These are phyloP conservation scores for Synanthedon vespiformis DNA, from an alignment of 2,888 invertebrate genomes.

Conservation along the genomic window DNA sequence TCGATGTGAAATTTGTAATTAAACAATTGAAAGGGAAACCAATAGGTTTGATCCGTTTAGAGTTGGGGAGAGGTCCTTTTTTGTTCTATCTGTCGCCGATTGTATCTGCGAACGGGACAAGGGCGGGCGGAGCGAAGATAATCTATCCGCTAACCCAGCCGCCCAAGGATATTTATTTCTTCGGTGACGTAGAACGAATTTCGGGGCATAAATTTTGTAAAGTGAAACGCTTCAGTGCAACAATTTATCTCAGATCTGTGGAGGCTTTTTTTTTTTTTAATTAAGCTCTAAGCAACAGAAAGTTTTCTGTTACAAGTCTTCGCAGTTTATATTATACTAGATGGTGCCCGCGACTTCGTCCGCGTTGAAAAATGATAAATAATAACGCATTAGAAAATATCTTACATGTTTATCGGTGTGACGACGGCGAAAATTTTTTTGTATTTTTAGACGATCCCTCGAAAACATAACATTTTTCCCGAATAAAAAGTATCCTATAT, in stretches of 20 bases:
- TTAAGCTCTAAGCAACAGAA: too few relatives aligned
- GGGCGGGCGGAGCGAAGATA: background rate
- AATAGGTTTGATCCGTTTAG: background rate
- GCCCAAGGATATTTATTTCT: background rate
- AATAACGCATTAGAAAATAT: too few relatives aligned
- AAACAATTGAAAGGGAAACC: background rate
- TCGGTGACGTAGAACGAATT: background rate
- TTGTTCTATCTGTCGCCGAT: background rate
- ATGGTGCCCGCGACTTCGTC: too few relatives aligned
- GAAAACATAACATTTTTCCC: too few relatives aligned
- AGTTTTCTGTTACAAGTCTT: too few relatives aligned
- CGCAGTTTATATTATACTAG: too few relatives aligned
- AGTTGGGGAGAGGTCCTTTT: background rate
- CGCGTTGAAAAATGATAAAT: too few relatives aligned
- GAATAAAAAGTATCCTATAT: too few relatives aligned
- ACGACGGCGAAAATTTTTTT: too few relatives aligned
- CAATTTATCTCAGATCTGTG: background rate
- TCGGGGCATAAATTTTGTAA: background rate
- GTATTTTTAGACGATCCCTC: too few relatives aligned
- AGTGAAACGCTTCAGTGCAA: background rate
- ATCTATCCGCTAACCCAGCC: background rate
- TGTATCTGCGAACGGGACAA: background rate
- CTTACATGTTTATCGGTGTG: too few relatives aligned
- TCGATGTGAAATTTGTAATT: background rate
- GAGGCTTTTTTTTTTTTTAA: too few relatives aligned